These are phyloP conservation scores for Coptodon bakossiorum DNA, from an alignment of 2,113 vertebrate species.

Conservation along the genomic window DNA sequence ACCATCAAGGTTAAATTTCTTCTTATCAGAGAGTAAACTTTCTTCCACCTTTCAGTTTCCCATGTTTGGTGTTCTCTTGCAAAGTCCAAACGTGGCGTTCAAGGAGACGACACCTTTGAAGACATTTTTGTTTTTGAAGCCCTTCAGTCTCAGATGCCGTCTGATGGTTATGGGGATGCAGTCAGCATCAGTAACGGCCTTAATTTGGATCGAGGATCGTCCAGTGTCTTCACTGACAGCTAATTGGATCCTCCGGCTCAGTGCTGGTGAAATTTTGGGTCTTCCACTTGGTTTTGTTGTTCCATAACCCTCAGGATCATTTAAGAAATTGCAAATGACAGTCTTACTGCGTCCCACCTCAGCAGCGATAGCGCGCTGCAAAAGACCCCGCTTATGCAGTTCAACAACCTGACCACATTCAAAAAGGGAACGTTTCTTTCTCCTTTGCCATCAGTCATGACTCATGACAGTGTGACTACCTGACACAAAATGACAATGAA, in stretches of 20 bases:
- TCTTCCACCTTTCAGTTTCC: not conserved
- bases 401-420: not conserved
- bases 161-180: not conserved
- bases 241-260: not conserved
- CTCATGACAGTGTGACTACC: not conserved
- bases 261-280: not conserved
- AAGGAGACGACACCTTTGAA: not conserved
- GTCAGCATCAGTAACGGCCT: not conserved
- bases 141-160: not conserved
- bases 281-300: not conserved
- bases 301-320: not conserved
- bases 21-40: not conserved
- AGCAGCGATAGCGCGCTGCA: rapidly evolving
- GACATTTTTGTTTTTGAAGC: rapidly evolving
- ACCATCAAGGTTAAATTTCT: rapidly evolving
- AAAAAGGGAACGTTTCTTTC: not conserved
- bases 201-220: not conserved
- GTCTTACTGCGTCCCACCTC: not conserved
- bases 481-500: not conserved
- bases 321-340: rapidly evolving
- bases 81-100: not conserved
- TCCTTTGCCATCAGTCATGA: not conserved
- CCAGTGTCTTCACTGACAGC: not conserved
- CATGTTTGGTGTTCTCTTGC: not conserved
- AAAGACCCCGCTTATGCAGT: not conserved